Base-by-base conservation (phyloP, 2,888 invertebrate species). In the Plagodis pulveraria region DNA sequence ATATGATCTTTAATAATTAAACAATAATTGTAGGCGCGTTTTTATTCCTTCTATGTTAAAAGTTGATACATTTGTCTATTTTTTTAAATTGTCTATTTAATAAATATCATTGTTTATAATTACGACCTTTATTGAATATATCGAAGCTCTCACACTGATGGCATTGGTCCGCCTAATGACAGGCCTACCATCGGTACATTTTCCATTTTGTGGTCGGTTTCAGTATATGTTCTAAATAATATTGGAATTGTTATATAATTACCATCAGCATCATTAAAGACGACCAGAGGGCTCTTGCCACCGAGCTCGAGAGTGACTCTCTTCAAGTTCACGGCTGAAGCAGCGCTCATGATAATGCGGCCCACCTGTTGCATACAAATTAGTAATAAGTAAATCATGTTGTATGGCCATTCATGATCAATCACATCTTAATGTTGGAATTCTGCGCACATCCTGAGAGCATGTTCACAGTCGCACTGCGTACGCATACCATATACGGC, bases 231-330 rank as follows among this genome's bases (percentile, higher is more conserved):
- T 33, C 22, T n/a, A 42, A 5, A 38, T 38, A 38, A 8, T 38
- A 38, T 38, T 38, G 38, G 40, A 40, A 41, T 8, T 5, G 22
- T 22, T 33, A 34, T 12, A n/a, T 51, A 36, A 40, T 90, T 87
- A 96, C 97, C 86, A 78, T 97, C 94, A 50, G 94, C 96, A 86
- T 97, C 97, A 62, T 96, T 95, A 76, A 96, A 97, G 53, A 98
- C 91, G 45, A 98, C 96, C n/a, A 97, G 88, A 0, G 98, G 97
- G 77, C 96, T 97, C 86, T 98, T 98, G 73, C 98, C 98, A 53
- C 98, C 98, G 51, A 98, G 92, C 81, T 98, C 98, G 57, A 98
- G 88, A 2, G 96, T 96, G 0, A 97, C 95, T 49, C 96, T 93
- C 81, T 98, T 98, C 60, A 98, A 88, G 81, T 97, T 98, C 11